Evolutionary conservation across 2,113 vertebrate species (phyloP).

Genomic region (human (Homo sapiens)): DNA sequence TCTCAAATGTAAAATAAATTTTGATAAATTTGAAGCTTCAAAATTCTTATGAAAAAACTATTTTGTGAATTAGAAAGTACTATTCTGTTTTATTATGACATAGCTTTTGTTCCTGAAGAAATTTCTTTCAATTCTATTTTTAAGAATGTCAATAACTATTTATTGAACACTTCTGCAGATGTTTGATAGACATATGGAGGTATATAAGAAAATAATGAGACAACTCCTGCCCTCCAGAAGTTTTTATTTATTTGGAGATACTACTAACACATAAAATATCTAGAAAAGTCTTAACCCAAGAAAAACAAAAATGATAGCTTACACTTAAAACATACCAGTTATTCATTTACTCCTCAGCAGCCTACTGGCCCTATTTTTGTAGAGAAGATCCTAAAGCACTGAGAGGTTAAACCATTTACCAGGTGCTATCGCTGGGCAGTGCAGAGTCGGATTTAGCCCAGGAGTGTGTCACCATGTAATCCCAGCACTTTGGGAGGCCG

Average conservation of each 20-base stretch:
- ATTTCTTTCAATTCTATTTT: background rate
- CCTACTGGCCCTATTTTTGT: background rate
- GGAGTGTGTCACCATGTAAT: background rate
- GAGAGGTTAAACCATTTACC: background rate
- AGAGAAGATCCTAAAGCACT: background rate
- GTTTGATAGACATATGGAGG: background rate
- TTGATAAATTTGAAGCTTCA: background rate
- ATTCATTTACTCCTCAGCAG: background rate
- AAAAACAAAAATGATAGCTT: background rate
- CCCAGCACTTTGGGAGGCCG: too few relatives aligned
- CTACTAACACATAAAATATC: background rate
- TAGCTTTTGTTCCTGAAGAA: background rate
- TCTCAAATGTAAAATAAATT: conserved; percentile 21
- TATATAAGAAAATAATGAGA: background rate
- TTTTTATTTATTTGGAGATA: conserved; percentile 16
- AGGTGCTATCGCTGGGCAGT: background rate
- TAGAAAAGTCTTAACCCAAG: background rate
- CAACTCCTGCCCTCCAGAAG: background rate
- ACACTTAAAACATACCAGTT: background rate
- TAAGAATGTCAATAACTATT: background rate
- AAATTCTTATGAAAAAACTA: conserved; percentile 6
- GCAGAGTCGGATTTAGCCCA: background rate
- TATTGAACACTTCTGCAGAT: background rate
- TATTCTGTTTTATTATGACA: background rate
- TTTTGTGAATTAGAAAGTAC: conserved; percentile 20